A percentile compares a stretch with the other conserved stretches of the same genome.
Evolutionary conservation across 2,888 invertebrate species (phyloP).

Genomic region (Stegophylla sp.): DNA sequence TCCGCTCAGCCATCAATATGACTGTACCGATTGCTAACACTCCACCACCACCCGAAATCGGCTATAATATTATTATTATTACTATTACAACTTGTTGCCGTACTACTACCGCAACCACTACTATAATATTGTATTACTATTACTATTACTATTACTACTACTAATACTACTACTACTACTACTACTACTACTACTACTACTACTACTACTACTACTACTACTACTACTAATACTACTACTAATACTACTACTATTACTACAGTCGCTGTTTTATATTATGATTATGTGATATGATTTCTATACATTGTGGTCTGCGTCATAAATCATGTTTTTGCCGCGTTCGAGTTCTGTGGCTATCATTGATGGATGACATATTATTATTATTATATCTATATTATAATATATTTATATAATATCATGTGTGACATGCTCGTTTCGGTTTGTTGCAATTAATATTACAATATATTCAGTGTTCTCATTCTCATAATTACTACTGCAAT

Average conservation of each 20-base stretch:
- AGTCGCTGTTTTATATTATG: too few species aligned
- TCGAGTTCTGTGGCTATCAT: background rate
- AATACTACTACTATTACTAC: background rate
- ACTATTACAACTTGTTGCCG: background rate
- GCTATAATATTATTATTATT: background rate
- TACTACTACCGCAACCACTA: background rate
- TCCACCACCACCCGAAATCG: background rate
- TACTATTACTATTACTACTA: background rate
- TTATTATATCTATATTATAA: too few species aligned
- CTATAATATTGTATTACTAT: background rate
- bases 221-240: background rate
- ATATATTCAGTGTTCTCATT: too few species aligned
- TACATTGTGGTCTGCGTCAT: background rate
- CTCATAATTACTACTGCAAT: too few species aligned
- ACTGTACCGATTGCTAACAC: too few species aligned
- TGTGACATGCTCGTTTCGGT: slow-evolving; percentile 4
- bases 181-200: background rate
- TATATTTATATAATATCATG: background rate
- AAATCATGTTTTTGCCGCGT: background rate
- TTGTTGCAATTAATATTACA: too few species aligned
- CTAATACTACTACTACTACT: background rate
- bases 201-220: background rate
- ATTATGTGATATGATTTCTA: background rate
- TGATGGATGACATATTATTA: background rate
- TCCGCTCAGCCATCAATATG: background rate